These are phyloP conservation scores for Aulostomus chinensis DNA, from an alignment of 2,797 vertebrate species.

Conservation along the genomic window DNA sequence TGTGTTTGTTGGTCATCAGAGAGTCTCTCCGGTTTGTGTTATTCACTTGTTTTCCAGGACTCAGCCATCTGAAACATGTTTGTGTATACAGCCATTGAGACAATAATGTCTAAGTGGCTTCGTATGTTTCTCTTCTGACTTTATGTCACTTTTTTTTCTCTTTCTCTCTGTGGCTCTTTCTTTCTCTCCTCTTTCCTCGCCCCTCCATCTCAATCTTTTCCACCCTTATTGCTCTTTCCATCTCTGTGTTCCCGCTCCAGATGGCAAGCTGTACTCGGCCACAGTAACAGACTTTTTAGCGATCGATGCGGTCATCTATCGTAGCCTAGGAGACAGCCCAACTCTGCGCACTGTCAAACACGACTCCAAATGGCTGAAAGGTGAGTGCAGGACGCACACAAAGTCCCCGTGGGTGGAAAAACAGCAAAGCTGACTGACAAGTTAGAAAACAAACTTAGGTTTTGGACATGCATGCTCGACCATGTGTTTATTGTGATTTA, in stretches of 20 bases:
- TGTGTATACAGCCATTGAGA: constrained; percentile 31
- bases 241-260: constrained; percentile 73
- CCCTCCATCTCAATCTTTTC: constrained; percentile 22
- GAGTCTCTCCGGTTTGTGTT: constrained; percentile 32
- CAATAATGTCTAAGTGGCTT: constrained; percentile 39
- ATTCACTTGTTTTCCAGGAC: constrained; percentile 45
- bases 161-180: constrained; percentile 17
- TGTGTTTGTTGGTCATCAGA: constrained; percentile 51
- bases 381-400: constrained; percentile 75
- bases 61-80: constrained; percentile 44
- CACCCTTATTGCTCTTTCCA: constrained; percentile 37
- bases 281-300: constrained; percentile 99
- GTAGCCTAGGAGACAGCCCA: constrained; percentile 97
- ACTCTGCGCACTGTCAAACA: constrained; percentile 98
- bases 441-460: constrained; percentile 43
- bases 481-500: constrained; percentile 25
- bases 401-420: constrained; percentile 15
- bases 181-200: constrained; percentile 7
- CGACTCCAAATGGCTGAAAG: constrained; percentile 99
- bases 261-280: constrained; percentile 97
- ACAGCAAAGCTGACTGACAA: constrained; percentile 29
- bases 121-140: constrained; percentile 35
- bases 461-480: constrained; percentile 18
- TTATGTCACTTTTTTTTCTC: constrained; percentile 25
- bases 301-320: constrained; percentile 98